Percentiles rank a stretch among this genome's conserved stretches.
These are phyloP conservation scores for Pseudorhombus dupliciocellatus DNA, from an alignment of 2,113 vertebrate genomes.

Conservation along the genomic window DNA sequence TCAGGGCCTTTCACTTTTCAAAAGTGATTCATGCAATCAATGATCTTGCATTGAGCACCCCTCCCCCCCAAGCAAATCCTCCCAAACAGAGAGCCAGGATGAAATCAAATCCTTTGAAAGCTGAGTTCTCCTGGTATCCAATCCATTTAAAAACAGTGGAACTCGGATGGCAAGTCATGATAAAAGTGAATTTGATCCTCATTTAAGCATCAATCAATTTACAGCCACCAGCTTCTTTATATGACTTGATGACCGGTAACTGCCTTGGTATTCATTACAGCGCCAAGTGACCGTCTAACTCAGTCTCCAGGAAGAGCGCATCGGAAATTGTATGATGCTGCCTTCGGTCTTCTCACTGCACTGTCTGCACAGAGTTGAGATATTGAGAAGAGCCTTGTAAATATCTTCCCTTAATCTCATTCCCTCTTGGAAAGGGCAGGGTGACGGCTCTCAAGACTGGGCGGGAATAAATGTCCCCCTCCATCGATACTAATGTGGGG, in stretches of 20 bases:
- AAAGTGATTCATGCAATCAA: slow-evolving; percentile 20
- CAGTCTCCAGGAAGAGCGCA: slow-evolving; percentile 29
- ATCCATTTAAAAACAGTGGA: slow-evolving; percentile 49
- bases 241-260: slow-evolving; percentile 41
- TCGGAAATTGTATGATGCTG: slow-evolving; percentile 34
- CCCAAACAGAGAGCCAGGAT: background rate
- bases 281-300: slow-evolving; percentile 48
- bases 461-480: slow-evolving; percentile 54
- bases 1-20: slow-evolving; percentile 3
- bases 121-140: slow-evolving; percentile 23
- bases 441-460: slow-evolving; percentile 25
- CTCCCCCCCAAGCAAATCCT: background rate
- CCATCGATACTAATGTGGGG: slow-evolving; percentile 52
- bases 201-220: slow-evolving; percentile 38
- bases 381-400: slow-evolving; percentile 36
- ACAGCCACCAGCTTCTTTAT: slow-evolving; percentile 30
- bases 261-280: slow-evolving; percentile 38
- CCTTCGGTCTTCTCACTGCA: slow-evolving; percentile 12
- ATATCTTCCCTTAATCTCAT: slow-evolving; percentile 46
- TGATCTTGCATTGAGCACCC: background rate
- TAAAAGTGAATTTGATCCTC: slow-evolving; percentile 44
- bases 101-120: slow-evolving; percentile 59
- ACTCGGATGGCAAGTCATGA: slow-evolving; percentile 21
- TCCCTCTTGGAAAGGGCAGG: slow-evolving; percentile 46
- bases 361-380: slow-evolving; percentile 12